Percentiles rank a stretch among this genome's conserved stretches.
These are phyloP conservation scores for Sebastes fasciatus DNA, from an alignment of 2,113 vertebrate genomes.

Conservation along the genomic window DNA sequence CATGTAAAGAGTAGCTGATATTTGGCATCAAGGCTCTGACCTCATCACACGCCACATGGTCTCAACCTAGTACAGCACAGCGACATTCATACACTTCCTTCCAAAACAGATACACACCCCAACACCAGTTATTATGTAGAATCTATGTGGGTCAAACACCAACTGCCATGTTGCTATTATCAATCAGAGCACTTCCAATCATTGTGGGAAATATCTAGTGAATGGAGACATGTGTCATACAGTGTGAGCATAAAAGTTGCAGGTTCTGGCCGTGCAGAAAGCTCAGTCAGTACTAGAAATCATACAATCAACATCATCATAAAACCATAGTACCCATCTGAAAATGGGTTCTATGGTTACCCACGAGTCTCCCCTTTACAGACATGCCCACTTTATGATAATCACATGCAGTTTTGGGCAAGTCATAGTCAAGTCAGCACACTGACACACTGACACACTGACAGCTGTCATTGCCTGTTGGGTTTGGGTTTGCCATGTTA, in stretches of 20 bases:
- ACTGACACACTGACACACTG: too few species aligned
- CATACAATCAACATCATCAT: too few species aligned
- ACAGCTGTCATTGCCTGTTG: too few species aligned
- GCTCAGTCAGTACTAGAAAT: too few species aligned
- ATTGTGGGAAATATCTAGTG: not conserved
- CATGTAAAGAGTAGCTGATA: not conserved
- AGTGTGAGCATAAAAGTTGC: not conserved
- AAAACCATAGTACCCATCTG: too few species aligned
- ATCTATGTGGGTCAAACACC: not conserved
- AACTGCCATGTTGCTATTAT: not conserved
- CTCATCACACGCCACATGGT: not conserved
- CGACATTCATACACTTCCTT: not conserved
- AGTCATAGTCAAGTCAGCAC: too few species aligned
- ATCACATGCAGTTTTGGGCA: too few species aligned
- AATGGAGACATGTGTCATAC: not conserved
- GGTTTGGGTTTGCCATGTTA: too few species aligned
- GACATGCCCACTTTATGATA: too few species aligned
- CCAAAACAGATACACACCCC: not conserved
- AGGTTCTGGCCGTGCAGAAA: not conserved
- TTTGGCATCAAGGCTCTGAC: not conserved
- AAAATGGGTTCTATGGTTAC: too few species aligned
- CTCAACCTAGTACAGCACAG: not conserved
- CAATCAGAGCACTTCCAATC: not conserved
- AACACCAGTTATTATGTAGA: not conserved
- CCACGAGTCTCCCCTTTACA: too few species aligned